Base-by-base conservation (phyloP, 2,113 vertebrate genomes). In the Ginglymostoma cirratum region DNA sequence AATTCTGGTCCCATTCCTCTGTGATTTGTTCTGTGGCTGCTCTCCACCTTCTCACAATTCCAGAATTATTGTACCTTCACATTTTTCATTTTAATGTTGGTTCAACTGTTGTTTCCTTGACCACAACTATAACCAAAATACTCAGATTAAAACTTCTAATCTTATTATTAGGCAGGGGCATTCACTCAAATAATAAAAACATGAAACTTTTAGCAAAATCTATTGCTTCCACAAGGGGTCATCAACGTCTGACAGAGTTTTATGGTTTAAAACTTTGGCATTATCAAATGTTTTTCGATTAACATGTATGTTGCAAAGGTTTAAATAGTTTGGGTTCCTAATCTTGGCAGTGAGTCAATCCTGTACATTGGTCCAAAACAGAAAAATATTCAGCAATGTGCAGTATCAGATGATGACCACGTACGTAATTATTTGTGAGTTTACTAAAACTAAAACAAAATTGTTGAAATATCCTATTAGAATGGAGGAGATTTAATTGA, bases 171-270 rank as follows among this genome's bases (percentile, higher is more conserved):
- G 38, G 66, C 67, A 76, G 42, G 15, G 72, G 38, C 30, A 72
- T 72, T 93, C 72, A 55, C 8, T 89, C 55, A 89, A 89, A 34
- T 12, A 89, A 38, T 27, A 67, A 67, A 48, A 89, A 15, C 61
- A 7, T 66, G 89, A 93, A 92, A 67, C 7, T 55, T 92, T 34
- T 72, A 52, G 94, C 94, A 15, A 95, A 95, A 34, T 48, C 42
- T 15, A 72, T 34, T 52, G 69, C 23, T 95, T 95, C 94, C 67
- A 95, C 94, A 72, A 95, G 94, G 52, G 94, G 94, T 95, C 94
- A 72, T 72, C 48, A 72, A 95, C 69, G 34, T 94, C 66, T 69
- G 45, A 48, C 70, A 21, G 17, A 23, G n/a, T 21, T 45, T 95
- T 52, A 7, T 95, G 23, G 27, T 30, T 52, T 72, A 27, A 95